Percentiles rank a stretch among this genome's conserved stretches.
Evolutionary conservation across 2,113 vertebrate species (phyloP).

Genomic region (Serilophus lunatus): DNA sequence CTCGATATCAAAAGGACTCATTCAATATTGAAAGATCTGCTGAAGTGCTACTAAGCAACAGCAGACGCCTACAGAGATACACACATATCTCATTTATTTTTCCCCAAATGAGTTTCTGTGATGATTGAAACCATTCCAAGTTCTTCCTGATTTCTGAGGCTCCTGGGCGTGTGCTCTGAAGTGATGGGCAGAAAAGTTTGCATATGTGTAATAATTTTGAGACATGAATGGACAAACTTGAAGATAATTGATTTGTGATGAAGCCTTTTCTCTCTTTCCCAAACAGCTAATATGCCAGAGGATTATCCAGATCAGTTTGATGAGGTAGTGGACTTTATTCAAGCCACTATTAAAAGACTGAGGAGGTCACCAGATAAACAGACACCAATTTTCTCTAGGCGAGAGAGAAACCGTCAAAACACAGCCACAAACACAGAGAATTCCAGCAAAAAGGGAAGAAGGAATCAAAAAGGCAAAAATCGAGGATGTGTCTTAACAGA

Average conservation of each 20-base stretch:
- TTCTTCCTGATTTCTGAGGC: background rate
- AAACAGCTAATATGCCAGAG: slow-evolving; percentile 83
- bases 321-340: slow-evolving; percentile 96
- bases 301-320: slow-evolving; percentile 90
- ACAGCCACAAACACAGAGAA: slow-evolving; percentile 71
- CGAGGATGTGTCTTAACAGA: slow-evolving; percentile 91
- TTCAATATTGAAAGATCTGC: background rate
- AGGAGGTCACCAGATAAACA: slow-evolving; percentile 84
- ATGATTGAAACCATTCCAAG: background rate
- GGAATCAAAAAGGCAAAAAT: slow-evolving; percentile 74
- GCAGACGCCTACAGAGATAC: background rate
- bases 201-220: background rate
- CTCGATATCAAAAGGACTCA: background rate
- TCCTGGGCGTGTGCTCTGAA: background rate
- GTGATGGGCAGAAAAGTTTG: background rate
- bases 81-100: background rate
- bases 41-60: background rate
- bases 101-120: background rate
- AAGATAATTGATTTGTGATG: background rate
- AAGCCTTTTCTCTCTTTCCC: slow-evolving; percentile 53
- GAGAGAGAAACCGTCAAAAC: slow-evolving; percentile 80
- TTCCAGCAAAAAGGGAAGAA: slow-evolving; percentile 70
- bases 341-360: slow-evolving; percentile 91
- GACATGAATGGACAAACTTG: background rate
- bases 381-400: slow-evolving; percentile 65